phyloP scores from a whole-genome alignment of 2,113 vertebrate genomes.

The Pterocles gutturalis region DNA sequence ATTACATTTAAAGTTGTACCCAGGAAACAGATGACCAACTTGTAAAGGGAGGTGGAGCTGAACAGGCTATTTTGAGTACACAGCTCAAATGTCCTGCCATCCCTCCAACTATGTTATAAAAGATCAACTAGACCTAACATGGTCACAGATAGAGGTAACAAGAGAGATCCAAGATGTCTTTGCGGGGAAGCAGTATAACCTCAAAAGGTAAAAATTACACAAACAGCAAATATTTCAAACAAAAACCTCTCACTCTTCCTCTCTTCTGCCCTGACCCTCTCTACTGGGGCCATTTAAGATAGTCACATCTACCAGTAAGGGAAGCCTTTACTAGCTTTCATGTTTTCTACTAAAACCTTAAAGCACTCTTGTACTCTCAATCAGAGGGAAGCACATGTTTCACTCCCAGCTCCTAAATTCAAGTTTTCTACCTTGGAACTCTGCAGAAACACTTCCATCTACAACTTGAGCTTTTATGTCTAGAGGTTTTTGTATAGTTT shows the following conservation, averaged over 20 bases:
- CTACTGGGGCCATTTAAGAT: neutral
- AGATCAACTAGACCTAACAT: neutral
- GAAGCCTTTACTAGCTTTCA: neutral
- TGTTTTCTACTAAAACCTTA: neutral
- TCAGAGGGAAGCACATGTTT: neutral
- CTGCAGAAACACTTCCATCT: neutral
- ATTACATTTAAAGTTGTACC: neutral
- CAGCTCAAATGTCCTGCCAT: neutral
- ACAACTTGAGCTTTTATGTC: neutral
- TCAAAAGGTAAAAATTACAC: neutral
- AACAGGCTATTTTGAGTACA: neutral
- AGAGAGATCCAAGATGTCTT: neutral
- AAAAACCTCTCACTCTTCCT: neutral
- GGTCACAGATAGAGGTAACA: neutral
- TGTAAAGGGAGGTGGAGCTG: neutral
- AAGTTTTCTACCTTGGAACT: neutral
- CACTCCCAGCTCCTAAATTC: neutral
- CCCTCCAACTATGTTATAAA: neutral
- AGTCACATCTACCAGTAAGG: neutral
- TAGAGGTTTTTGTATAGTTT: neutral
- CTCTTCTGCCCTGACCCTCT: neutral
- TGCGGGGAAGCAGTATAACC: neutral
- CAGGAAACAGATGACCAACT: neutral
- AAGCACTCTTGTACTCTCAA: neutral
- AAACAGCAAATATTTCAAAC: neutral